Conservation (phyloP, 2,113 vertebrate genomes). For the Rhinolophus sinicus region DNA sequence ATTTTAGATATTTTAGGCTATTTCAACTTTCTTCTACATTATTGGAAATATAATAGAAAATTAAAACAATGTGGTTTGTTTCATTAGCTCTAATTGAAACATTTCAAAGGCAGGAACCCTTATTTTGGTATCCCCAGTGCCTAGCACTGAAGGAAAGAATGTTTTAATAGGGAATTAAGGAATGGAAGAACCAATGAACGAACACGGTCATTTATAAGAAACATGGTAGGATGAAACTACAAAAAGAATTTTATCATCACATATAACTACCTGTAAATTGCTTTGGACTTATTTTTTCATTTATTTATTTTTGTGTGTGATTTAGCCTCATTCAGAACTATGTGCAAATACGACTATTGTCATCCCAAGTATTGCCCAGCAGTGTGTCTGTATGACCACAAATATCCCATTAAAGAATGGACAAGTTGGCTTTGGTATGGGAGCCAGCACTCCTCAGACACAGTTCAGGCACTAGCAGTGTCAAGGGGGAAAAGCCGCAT, state of each 20-base stretch:
- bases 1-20: background rate
- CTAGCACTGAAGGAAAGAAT: background rate
- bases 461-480: background rate
- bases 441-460: background rate
- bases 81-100: background rate
- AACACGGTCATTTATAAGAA: background rate
- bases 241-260: background rate
- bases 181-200: background rate
- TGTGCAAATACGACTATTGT: background rate
- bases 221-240: background rate
- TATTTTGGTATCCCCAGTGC: background rate
- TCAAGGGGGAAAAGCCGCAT: background rate
- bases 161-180: background rate
- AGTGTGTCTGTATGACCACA: background rate
- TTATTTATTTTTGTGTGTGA: background rate
- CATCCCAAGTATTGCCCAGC: background rate
- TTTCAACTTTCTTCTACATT: background rate
- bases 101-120: background rate
- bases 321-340: background rate
- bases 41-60: slow-evolving; percentile 2
- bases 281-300: background rate
- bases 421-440: background rate
- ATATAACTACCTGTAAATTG: background rate
- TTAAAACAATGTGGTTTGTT: background rate
- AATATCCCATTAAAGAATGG: background rate